Evolutionary conservation across 2,888 invertebrate genomes (phyloP), one percentile per base, ranked within the genome.

Genomic region (Aricia artaxerxes): DNA sequence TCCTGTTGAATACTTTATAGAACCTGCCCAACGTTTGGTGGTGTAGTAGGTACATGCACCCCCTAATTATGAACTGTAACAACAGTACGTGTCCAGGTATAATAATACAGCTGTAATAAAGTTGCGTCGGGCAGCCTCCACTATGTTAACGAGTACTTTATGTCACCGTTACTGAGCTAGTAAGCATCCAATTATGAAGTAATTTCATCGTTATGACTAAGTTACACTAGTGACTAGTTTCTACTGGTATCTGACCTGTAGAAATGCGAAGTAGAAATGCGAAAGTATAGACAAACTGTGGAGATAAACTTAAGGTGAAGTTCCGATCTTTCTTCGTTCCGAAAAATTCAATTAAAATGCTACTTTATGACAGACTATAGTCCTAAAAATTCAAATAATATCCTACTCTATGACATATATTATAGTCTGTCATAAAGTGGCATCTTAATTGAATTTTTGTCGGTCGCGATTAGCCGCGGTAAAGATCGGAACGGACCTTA

Each of bases 141-240:
- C 35, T 35, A 69, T 69, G 69, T 38, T 69, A 69, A 69, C 69
- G 11, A 9, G 35, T 16, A 2, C 35, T 38, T 69, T 69, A 69
- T 69, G 69, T 11, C 69, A 69, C 69, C 35, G 35, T 35, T 69
- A 35, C 69, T 69, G 69, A 69, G 31, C 11, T 64, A 64, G 13
- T 38, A 69, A 16, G 35, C 69, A 13, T 69, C 35, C 35, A 69
- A 69, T 69, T 69, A 69, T 69, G 69, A 69, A 69, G 69, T 35
- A 35, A 69, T 69, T 69, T 38, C 69, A 38, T 64, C 61, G 7
- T 61, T 61, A 49, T 49, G 61, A 61, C 61, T 61, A 2, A n/a
- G 6, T 16, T 13, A 24, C 57, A 16, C 57, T 57, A 53, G 53
- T 13, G 4, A 13, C 53, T 53, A 57, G 4, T 57, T 57, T 57